These are phyloP conservation scores for Coracias cyanogaster DNA, from an alignment of 2,797 vertebrate species.

Conservation along the genomic window DNA sequence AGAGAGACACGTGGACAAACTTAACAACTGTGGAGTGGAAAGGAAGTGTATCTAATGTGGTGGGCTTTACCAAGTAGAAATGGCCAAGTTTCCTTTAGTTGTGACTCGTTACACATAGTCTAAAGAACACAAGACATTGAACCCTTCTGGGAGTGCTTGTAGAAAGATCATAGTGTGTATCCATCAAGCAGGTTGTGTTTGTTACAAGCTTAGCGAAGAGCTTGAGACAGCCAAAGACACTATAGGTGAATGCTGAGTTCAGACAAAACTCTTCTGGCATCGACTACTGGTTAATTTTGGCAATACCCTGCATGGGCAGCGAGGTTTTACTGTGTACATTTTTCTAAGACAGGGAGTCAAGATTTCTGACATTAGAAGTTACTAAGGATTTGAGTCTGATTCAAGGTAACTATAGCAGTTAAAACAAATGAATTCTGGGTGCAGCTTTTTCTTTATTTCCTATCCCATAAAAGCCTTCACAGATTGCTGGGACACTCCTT, in stretches of 20 bases:
- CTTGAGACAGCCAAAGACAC: not conserved
- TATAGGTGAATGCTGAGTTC: not conserved
- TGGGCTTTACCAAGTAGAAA: not conserved
- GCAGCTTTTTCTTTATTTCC: not conserved
- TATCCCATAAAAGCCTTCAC: not conserved
- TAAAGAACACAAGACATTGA: rapidly evolving
- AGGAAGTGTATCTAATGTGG: not conserved
- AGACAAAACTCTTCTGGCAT: not conserved
- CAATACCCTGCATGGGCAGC: not conserved
- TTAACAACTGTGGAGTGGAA: not conserved
- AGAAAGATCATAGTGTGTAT: not conserved
- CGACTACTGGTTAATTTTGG: not conserved
- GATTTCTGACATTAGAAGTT: not conserved
- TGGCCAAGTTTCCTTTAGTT: not conserved
- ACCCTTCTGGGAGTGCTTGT: not conserved
- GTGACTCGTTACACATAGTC: not conserved
- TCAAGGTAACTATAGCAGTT: not conserved
- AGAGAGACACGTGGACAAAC: not conserved
- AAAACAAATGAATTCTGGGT: not conserved
- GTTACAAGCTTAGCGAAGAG: not conserved
- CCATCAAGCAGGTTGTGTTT: not conserved
- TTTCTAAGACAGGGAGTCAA: not conserved
- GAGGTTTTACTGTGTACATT: not conserved
- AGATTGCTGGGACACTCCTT: no score
- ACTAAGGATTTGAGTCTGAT: not conserved